Evolutionary conservation across 2,113 vertebrate genomes (phyloP).

Genomic region (Melozone crissalis): DNA sequence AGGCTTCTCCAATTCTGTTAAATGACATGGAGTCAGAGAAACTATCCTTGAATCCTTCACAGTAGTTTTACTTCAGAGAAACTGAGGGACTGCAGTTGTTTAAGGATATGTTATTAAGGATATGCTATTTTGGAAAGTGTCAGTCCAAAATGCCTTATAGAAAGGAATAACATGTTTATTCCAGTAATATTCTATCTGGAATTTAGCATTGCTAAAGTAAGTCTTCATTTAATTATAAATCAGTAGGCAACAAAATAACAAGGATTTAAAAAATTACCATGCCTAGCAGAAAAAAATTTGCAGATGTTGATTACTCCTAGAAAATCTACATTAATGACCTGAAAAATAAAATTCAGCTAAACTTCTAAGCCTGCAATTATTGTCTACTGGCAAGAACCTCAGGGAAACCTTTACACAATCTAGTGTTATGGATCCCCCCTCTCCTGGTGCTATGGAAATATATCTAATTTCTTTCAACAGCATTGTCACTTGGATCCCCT

Average conservation of each 20-base stretch:
- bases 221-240: neutral
- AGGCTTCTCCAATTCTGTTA: neutral
- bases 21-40: neutral
- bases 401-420: neutral
- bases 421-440: neutral
- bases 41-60: neutral
- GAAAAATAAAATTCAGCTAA: neutral
- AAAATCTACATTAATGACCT: neutral
- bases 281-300: neutral
- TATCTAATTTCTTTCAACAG: neutral
- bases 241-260: neutral
- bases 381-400: neutral
- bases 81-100: neutral
- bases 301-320: neutral
- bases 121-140: neutral
- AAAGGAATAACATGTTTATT: neutral
- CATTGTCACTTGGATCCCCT: neutral
- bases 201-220: neutral
- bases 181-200: neutral
- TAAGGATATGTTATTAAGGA: neutral
- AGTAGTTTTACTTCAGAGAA: neutral
- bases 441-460: neutral
- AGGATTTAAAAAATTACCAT: neutral
- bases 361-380: neutral
- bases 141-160: neutral